These are phyloP conservation scores for Noctua pronuba DNA, from an alignment of 2,888 invertebrate species.

Conservation along the genomic window DNA sequence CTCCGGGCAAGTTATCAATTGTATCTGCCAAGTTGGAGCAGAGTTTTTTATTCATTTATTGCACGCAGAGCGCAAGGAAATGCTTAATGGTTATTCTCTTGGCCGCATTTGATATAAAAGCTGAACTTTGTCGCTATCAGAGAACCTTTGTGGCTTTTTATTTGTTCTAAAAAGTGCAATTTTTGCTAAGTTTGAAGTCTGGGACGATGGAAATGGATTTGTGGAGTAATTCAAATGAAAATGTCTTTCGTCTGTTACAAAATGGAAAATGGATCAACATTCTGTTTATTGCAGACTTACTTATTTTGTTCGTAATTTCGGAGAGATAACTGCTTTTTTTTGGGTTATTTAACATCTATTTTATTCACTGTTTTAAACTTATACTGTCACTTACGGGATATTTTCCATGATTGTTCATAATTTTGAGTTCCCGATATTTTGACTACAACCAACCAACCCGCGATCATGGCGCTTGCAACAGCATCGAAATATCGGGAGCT, in stretches of 20 bases:
- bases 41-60: constrained; percentile 87
- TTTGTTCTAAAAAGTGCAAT: constrained; percentile 78
- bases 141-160: constrained; percentile 75
- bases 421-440: no score
- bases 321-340: constrained; percentile 14
- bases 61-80: constrained; percentile 82
- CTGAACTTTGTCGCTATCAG: constrained; percentile 80
- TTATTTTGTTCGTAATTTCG: constrained; percentile 8
- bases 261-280: constrained; percentile 48
- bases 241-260: constrained; percentile 43
- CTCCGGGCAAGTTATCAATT: constrained; percentile 86
- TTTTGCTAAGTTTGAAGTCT: constrained; percentile 76
- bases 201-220: constrained; percentile 74
- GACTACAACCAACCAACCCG: no score
- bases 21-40: constrained; percentile 81
- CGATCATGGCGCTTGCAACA: no score
- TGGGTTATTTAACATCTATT: constrained; percentile 17
- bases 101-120: constrained; percentile 80
- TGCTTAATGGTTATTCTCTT: constrained; percentile 85
- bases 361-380: no score
- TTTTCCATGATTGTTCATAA: no score
- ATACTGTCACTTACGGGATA: no score
- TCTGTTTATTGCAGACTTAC: constrained; percentile 34
- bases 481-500: no score
- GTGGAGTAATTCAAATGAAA: constrained; percentile 72